phyloP scores from a whole-genome alignment of 1,140 invertebrate species.

The Stegodyphus dumicola region DNA sequence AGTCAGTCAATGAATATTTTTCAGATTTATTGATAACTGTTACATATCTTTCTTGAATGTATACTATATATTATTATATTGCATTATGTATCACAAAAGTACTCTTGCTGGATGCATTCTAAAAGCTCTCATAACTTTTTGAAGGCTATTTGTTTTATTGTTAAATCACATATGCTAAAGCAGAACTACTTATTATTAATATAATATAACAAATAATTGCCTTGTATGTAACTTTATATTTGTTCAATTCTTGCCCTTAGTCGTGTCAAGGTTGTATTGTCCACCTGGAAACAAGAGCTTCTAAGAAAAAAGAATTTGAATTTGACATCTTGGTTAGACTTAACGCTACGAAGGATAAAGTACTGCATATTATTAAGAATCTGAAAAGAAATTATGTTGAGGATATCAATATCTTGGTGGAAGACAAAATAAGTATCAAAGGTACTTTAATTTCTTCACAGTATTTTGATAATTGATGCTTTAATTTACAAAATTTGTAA shows the following conservation, averaged over 20 bases:
- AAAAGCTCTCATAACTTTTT: too few relatives aligned
- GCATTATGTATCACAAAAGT: too few relatives aligned
- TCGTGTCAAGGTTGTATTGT: slow-evolving; percentile 87
- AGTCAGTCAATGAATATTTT: slow-evolving; percentile 66
- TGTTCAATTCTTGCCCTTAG: slow-evolving; percentile 65
- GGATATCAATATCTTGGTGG: slow-evolving; percentile 81
- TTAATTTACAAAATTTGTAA: neutral
- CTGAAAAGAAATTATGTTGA: slow-evolving; percentile 73
- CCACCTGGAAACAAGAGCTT: slow-evolving; percentile 89
- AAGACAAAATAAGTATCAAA: slow-evolving; percentile 86
- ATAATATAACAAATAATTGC: too few relatives aligned
- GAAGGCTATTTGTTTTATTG: too few relatives aligned
- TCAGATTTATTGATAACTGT: too few relatives aligned
- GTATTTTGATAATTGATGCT: neutral
- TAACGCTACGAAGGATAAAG: slow-evolving; percentile 81
- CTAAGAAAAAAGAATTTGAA: slow-evolving; percentile 76
- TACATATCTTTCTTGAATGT: too few relatives aligned
- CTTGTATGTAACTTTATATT: neutral
- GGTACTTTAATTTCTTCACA: slow-evolving; percentile 67
- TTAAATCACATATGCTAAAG: too few relatives aligned
- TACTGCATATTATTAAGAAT: slow-evolving; percentile 83
- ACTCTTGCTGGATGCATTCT: too few relatives aligned
- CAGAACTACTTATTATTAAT: too few relatives aligned
- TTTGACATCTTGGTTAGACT: slow-evolving; percentile 89
- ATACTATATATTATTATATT: too few relatives aligned